These are phyloP conservation scores for Sanderia malayensis DNA, from an alignment of 30 jellyfish, hydroid and myxozoan species.

Conservation along the genomic window DNA sequence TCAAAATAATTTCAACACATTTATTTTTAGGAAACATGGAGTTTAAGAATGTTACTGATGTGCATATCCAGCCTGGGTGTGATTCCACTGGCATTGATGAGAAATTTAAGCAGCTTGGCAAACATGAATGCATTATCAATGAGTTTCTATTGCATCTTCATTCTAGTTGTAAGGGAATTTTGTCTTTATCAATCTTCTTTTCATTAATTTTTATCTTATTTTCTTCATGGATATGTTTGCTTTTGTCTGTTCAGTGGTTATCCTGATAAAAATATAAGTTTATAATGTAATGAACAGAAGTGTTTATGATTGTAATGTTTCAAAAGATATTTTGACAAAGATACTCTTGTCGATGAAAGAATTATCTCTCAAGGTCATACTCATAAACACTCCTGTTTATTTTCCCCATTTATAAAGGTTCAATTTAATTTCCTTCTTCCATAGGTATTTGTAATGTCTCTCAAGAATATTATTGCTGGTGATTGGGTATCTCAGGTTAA, in stretches of 20 bases:
- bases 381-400: no score
- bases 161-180: slow-evolving; percentile 86
- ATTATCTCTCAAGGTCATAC: no score
- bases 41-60: slow-evolving; percentile 77
- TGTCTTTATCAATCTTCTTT: no score
- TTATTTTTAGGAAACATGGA: slow-evolving; percentile 75
- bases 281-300: no score
- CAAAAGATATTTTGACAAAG: no score
- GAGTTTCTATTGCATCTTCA: slow-evolving; percentile 81
- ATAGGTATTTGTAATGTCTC: slow-evolving; percentile 65
- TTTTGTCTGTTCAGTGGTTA: no score
- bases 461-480: slow-evolving; percentile 44
- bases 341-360: no score
- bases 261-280: no score
- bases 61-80: slow-evolving; percentile 69
- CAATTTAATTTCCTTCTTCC: background rate
- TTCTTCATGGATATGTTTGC: no score
- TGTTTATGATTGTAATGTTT: no score
- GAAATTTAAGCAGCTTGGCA: slow-evolving; percentile 92
- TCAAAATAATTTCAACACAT: background rate
- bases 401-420: no score
- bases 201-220: no score
- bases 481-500: slow-evolving; percentile 65
- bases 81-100: slow-evolving; percentile 85
- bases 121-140: slow-evolving; percentile 89